Conservation (phyloP, 2,888 invertebrate genomes). For the Zygothrica quintamaculata region DNA sequence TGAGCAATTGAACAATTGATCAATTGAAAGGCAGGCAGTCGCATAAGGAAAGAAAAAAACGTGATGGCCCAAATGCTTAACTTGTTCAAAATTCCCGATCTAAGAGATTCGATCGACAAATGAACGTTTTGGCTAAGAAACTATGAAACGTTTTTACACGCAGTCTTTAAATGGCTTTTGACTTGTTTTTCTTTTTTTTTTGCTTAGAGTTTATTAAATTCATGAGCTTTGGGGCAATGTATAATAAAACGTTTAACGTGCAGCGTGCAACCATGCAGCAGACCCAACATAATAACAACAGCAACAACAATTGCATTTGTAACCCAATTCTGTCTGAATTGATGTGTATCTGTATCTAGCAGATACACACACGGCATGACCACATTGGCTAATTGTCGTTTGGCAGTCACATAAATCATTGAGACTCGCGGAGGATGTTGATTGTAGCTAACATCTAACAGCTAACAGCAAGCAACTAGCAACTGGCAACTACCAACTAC, state of each 20-base stretch:
- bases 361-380: slow-evolving; percentile 54
- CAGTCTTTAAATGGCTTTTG: slow-evolving; percentile 30
- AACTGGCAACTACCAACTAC: not conserved
- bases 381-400: slow-evolving; percentile 71
- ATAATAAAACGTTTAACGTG: slow-evolving; percentile 16
- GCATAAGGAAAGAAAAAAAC: too few relatives aligned
- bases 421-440: slow-evolving; percentile 69
- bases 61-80: slow-evolving; percentile 69
- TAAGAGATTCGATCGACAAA: slow-evolving; percentile 17
- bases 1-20: slow-evolving; percentile 37
- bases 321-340: slow-evolving; percentile 71
- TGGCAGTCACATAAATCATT: slow-evolving; percentile 68
- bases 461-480: too few relatives aligned
- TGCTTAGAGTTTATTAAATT: slow-evolving; percentile 59
- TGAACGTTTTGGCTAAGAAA: too few relatives aligned
- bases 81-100: slow-evolving; percentile 30
- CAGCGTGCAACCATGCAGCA: slow-evolving; percentile 31
- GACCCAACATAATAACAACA: not conserved
- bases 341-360: slow-evolving; percentile 65
- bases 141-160: slow-evolving; percentile 36
- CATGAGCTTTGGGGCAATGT: slow-evolving; percentile 45
- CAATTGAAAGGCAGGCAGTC: slow-evolving; percentile 40
- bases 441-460: too few relatives aligned
- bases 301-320: slow-evolving; percentile 19
- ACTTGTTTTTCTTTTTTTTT: slow-evolving; percentile 34